These are phyloP conservation scores for Lamprologus tigripictilis DNA, from an alignment of 2,113 vertebrate genomes.

Conservation along the genomic window DNA sequence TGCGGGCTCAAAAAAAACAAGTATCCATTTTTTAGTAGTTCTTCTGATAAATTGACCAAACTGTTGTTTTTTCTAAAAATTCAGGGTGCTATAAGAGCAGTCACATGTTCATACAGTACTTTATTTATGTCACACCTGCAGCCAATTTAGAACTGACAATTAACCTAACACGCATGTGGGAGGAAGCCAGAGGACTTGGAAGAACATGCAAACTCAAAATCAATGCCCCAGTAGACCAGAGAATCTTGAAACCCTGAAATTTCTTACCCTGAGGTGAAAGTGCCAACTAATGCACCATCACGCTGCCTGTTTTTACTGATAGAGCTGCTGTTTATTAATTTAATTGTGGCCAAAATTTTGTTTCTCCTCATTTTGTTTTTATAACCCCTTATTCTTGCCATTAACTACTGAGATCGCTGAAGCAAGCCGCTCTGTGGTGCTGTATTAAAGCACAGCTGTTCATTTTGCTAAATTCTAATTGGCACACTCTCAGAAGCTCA, in stretches of 20 bases:
- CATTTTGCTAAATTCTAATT: neutral
- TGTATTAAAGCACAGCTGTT: neutral
- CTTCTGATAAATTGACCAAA: neutral
- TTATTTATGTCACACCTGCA: neutral
- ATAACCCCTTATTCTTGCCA: neutral
- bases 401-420: neutral
- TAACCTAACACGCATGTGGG: neutral
- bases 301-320: neutral
- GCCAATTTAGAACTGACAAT: neutral
- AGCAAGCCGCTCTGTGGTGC: neutral
- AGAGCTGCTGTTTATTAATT: neutral
- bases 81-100: neutral
- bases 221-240: neutral
- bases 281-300: neutral
- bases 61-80: neutral
- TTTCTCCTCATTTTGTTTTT: neutral
- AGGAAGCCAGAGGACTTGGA: neutral
- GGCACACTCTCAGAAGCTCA: neutral
- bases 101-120: neutral
- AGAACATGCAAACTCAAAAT: neutral
- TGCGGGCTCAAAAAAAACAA: neutral
- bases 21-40: neutral
- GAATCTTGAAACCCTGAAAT: neutral
- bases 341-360: neutral
- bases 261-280: neutral